A percentile compares a stretch with the other conserved stretches of the same genome.
Evolutionary conservation across 2,113 vertebrate species (phyloP).

Genomic region (Crotalus helleri): DNA sequence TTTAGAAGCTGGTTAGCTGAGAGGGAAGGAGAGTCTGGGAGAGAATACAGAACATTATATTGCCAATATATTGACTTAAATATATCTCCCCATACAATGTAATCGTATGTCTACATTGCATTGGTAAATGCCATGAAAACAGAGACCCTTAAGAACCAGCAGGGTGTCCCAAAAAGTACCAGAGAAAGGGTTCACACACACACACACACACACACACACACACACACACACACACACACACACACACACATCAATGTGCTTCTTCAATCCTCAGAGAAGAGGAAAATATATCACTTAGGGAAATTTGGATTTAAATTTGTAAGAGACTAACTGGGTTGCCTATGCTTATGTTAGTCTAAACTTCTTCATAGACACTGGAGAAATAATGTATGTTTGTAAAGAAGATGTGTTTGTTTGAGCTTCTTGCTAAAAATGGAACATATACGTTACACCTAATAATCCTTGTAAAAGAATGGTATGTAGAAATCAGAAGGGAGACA

Average conservation of each 20-base stretch:
- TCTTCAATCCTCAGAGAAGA: neutral
- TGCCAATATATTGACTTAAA: neutral
- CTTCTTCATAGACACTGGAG: neutral
- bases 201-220: neutral
- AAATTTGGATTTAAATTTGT: neutral
- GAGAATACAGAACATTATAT: neutral
- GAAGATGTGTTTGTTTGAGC: neutral
- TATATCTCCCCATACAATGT: neutral
- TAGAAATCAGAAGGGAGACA: neutral
- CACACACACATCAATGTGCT: neutral
- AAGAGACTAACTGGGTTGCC: neutral
- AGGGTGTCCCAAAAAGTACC: neutral
- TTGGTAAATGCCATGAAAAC: neutral
- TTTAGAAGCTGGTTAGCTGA: slow-evolving; percentile 9
- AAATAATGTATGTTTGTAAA: neutral
- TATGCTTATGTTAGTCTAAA: neutral
- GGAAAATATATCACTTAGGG: neutral
- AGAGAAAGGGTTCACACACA: neutral
- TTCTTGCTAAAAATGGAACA: neutral
- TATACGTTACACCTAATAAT: neutral
- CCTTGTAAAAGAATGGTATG: neutral
- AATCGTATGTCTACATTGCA: neutral
- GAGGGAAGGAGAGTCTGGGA: neutral
- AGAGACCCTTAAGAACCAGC: neutral
- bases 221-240: neutral